Evolutionary conservation across 2,888 invertebrate species (phyloP), one percentile per base, ranked within the genome.

Genomic region (Stenoptilia bipunctidactyla): DNA sequence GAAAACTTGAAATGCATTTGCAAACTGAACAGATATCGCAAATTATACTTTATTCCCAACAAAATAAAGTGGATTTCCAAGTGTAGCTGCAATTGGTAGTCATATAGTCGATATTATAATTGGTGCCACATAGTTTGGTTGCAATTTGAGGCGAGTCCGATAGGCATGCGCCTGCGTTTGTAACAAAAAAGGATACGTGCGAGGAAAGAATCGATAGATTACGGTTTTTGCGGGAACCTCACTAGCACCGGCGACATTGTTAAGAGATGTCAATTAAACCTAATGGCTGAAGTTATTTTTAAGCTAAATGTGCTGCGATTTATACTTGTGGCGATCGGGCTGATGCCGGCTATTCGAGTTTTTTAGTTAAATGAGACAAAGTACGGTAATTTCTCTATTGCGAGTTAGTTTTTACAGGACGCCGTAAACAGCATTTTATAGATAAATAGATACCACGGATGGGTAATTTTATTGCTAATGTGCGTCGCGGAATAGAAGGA

Each of bases 181-280:
- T 20, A 20, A 61, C 66, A 75, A 76, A 76, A 76, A 69, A 69
- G 55, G 58, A 56, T 71, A 71, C 68, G 70, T 68, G 69, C 62
- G 58, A 54, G 58, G 69, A 66, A 66, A 66, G 73, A 67, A 73
- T 74, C 75, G 71, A 76, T 77, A 77, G 73, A 72, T 74, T 72
- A 70, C 54, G 50, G 67, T 77, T 80, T 79, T 79, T 77, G 71
- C 55, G 48, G 50, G 51, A 52, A 52, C 58, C 52, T 51, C 62
- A 65, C 72, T 75, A 71, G 72, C 55, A 52, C 50, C 45, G 52
- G 63, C 67, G 65, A 74, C 79, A 73, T 77, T 76, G 75, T 77
- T 69, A 58, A 45, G 49, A 58, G 58, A 73, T 71, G 75, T 77
- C 77, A 82, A 82, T 82, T 82, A 82, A 67, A 54, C 67, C 60